Percentiles rank a stretch among this genome's conserved stretches.
These are phyloP conservation scores for Anthonomus grandis DNA, from an alignment of 1,140 invertebrate species.

Conservation along the genomic window DNA sequence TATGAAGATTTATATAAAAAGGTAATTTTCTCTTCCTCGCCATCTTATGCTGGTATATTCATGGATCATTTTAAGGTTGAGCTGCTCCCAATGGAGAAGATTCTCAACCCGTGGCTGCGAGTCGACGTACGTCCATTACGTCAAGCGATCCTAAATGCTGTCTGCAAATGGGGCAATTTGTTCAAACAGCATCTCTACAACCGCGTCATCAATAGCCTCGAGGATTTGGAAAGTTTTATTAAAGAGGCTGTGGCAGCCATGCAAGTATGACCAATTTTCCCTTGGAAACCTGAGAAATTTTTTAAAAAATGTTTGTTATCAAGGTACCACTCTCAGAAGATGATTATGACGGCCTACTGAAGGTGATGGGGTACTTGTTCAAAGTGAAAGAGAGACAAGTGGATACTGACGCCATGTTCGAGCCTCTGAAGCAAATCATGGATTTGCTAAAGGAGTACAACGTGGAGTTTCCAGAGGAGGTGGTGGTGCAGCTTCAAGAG, in stretches of 20 bases:
- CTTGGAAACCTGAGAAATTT: not conserved
- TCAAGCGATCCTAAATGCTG: constrained; percentile 83
- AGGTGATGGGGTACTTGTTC: constrained; percentile 60
- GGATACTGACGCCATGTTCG: constrained; percentile 71
- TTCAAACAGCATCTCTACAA: constrained; percentile 93
- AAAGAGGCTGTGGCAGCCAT: constrained; percentile 56
- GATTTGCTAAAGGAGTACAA: constrained; percentile 69
- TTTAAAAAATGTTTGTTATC: not conserved
- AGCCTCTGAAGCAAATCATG: constrained; percentile 75
- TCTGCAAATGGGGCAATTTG: constrained; percentile 92
- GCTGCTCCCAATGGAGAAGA: constrained; percentile 36
- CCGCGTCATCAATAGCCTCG: constrained; percentile 70
- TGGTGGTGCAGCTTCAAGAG: constrained; percentile 59
- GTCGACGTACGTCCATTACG: constrained; percentile 87
- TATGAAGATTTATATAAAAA: constrained; percentile 86
- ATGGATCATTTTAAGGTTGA: constrained; percentile 44
- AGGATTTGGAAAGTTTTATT: constrained; percentile 61
- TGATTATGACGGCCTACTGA: constrained; percentile 62
- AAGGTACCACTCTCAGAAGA: constrained; percentile 54
- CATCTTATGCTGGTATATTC: not conserved
- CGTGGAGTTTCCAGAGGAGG: constrained; percentile 68
- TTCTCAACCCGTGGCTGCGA: constrained; percentile 41
- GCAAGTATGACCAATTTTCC: constrained; percentile 32
- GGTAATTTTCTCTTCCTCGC: constrained; percentile 6
- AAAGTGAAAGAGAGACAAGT: constrained; percentile 59